These are phyloP conservation scores for Entomyzon cyanotis DNA, from an alignment of 2,113 vertebrate species.

Conservation along the genomic window DNA sequence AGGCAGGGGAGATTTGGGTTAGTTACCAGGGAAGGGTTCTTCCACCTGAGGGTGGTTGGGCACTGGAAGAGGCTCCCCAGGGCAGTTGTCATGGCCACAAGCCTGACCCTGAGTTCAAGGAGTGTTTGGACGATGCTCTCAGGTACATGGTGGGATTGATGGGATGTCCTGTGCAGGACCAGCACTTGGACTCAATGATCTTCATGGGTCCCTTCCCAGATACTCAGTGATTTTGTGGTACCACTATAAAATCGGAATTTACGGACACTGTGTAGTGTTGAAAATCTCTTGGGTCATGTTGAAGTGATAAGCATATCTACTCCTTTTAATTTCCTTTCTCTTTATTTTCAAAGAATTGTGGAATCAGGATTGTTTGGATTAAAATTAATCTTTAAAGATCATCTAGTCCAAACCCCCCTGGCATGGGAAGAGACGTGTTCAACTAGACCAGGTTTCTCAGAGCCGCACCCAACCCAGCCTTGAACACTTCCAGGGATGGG, in stretches of 20 bases:
- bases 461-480: not conserved
- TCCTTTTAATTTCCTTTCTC: not conserved
- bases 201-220: not conserved
- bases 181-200: not conserved
- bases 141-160: not conserved
- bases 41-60: not conserved
- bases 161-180: not conserved
- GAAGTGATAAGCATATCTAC: not conserved
- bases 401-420: not conserved
- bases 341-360: not conserved
- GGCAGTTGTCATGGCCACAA: no score
- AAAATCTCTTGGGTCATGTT: not conserved
- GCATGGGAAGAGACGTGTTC: not conserved
- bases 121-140: not conserved
- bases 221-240: not conserved
- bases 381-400: not conserved
- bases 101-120: not conserved
- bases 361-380: not conserved
- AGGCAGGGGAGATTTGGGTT: not conserved
- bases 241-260: not conserved
- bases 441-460: not conserved
- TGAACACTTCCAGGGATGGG: not conserved
- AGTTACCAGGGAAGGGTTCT: not conserved
- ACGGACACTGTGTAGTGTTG: not conserved
- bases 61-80: not conserved